A percentile compares a stretch with the other conserved stretches of the same genome.
phyloP scores from a whole-genome alignment of 2,113 vertebrate species.

The Pedetes capensis region DNA sequence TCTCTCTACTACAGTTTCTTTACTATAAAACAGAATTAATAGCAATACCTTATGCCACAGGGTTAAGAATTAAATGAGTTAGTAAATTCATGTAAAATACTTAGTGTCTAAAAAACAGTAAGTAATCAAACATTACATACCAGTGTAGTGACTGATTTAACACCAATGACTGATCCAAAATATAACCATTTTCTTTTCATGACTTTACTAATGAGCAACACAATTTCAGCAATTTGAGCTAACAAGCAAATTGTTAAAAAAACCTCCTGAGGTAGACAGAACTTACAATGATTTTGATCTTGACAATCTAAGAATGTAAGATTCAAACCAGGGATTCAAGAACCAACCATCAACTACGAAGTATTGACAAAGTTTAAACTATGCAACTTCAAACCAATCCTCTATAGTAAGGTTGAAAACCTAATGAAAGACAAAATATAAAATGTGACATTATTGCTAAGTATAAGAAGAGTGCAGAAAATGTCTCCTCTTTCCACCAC shows the following conservation, averaged over 20 bases:
- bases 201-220: slow-evolving; percentile 4
- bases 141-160: background rate
- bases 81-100: background rate
- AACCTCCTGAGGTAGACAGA: background rate
- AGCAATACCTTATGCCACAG: background rate
- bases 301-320: background rate
- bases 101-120: background rate
- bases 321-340: slow-evolving; percentile 6
- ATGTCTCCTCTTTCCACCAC: background rate
- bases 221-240: background rate
- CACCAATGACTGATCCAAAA: background rate
- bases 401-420: background rate
- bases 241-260: background rate
- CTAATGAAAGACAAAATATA: background rate
- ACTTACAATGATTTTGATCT: background rate
- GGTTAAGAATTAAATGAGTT: background rate
- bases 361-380: background rate
- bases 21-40: background rate
- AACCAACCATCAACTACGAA: background rate
- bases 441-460: background rate
- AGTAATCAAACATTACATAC: background rate
- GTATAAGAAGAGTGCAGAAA: background rate
- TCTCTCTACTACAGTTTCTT: background rate
- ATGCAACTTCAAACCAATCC: background rate
- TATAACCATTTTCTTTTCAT: background rate